These are phyloP conservation scores for Deilephila elpenor DNA, from an alignment of 2,888 invertebrate species.

Conservation along the genomic window DNA sequence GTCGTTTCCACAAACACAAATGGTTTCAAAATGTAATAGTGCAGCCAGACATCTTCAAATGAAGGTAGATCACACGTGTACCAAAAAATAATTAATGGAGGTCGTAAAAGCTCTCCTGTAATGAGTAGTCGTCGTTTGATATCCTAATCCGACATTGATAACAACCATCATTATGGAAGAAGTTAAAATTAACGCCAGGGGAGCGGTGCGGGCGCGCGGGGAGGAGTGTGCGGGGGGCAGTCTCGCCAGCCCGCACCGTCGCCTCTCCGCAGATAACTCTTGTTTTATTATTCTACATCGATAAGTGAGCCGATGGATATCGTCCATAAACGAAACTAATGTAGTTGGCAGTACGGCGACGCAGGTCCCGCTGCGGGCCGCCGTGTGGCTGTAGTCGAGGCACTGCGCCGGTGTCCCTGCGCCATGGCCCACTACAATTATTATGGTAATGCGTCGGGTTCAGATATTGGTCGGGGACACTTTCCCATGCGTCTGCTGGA, in stretches of 20 bases:
- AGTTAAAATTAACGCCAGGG: slow-evolving; percentile 29
- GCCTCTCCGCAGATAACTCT: slow-evolving; percentile 46
- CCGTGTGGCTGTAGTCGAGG: not conserved
- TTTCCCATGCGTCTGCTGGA: slow-evolving; percentile 60
- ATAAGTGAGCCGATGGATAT: slow-evolving; percentile 50
- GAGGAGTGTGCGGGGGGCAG: slow-evolving; percentile 32
- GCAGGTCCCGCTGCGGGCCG: slow-evolving; percentile 19
- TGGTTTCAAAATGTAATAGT: not conserved
- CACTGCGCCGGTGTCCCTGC: slow-evolving; percentile 28
- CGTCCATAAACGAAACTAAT: slow-evolving; percentile 44
- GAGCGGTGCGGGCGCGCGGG: slow-evolving; percentile 19
- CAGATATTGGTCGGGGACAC: slow-evolving; percentile 53
- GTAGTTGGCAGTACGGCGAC: not conserved
- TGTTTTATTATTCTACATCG: slow-evolving; percentile 58
- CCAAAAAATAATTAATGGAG: slow-evolving; percentile 17
- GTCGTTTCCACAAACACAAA: not conserved
- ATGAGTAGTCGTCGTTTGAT: slow-evolving; percentile 18
- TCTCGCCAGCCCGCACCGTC: slow-evolving; percentile 2
- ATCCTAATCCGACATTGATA: slow-evolving; percentile 43
- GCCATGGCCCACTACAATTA: slow-evolving; percentile 38
- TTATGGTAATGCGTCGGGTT: slow-evolving; percentile 49
- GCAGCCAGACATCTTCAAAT: not conserved
- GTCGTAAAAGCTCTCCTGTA: slow-evolving; percentile 9
- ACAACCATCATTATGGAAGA: slow-evolving; percentile 45
- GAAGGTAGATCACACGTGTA: not conserved